Evolutionary conservation across 2,797 vertebrate species (phyloP).

Genomic region (Neopelma chrysocephalum): DNA sequence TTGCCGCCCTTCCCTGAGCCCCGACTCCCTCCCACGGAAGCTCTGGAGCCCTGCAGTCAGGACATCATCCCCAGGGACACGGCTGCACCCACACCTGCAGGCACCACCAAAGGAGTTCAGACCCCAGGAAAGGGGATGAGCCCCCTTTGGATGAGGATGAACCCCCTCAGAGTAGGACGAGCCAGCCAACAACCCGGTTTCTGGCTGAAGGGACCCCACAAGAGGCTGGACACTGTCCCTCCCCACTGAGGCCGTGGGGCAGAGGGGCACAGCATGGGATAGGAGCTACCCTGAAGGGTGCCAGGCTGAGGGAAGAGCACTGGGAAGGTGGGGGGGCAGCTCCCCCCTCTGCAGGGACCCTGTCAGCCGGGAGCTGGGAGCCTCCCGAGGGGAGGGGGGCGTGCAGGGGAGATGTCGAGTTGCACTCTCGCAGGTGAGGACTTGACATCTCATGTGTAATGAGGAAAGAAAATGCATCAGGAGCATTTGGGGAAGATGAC

Average conservation of each 20-base stretch:
- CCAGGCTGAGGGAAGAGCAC: not conserved
- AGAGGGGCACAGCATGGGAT: rapidly evolving
- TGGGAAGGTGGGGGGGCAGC: not conserved
- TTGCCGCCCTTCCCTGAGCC: not conserved
- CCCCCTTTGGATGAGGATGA: not conserved
- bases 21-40: rapidly evolving
- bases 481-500: conserved; percentile 63
- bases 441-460: conserved; percentile 53
- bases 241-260: rapidly evolving
- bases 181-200: rapidly evolving
- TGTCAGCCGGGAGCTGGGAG: not conserved
- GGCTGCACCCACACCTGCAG: not conserved
- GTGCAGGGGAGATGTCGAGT: not conserved
- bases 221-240: rapidly evolving
- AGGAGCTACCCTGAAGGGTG: rapidly evolving
- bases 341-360: not conserved
- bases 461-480: conserved; percentile 70
- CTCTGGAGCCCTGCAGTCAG: not conserved
- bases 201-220: not conserved
- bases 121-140: not conserved
- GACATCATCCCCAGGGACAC: not conserved
- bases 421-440: conserved; percentile 29
- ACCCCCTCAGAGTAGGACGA: not conserved
- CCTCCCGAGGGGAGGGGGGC: not conserved
- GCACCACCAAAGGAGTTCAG: not conserved